phyloP scores from a whole-genome alignment of 2,888 invertebrate species.

The Muscina levida region DNA sequence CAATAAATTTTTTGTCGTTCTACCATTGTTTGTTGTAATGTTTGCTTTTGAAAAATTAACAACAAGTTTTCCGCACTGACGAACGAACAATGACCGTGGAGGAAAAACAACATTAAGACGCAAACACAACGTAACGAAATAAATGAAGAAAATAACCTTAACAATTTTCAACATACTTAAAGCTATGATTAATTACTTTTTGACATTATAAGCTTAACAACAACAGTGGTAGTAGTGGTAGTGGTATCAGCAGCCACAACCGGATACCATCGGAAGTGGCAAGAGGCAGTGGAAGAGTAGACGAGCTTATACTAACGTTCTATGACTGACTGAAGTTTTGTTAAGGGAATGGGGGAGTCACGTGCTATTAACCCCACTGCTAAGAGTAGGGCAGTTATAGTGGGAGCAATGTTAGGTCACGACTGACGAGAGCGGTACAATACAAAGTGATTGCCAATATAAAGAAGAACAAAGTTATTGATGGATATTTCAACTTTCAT shows the following conservation, averaged over 20 bases:
- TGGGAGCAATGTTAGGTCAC: too few species aligned
- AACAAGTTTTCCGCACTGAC: slow-evolving; percentile 32
- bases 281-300: too few species aligned
- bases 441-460: too few species aligned
- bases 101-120: slow-evolving; percentile 57
- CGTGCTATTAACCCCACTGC: too few species aligned
- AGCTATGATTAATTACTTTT: slow-evolving; percentile 66
- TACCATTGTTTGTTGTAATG: not conserved
- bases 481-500: too few species aligned
- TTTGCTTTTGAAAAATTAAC: slow-evolving; percentile 40
- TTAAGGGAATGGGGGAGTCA: too few species aligned
- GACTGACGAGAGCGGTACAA: too few species aligned
- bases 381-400: too few species aligned
- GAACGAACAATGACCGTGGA: slow-evolving; percentile 39
- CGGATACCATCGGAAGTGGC: slow-evolving; percentile 23
- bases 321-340: too few species aligned
- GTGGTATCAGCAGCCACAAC: not conserved
- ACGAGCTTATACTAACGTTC: slow-evolving; percentile 27
- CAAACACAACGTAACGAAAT: slow-evolving; percentile 16
- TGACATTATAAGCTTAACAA: slow-evolving; percentile 60
- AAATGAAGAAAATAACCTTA: slow-evolving; percentile 60
- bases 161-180: slow-evolving; percentile 66
- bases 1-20: slow-evolving; percentile 22
- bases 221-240: slow-evolving; percentile 20
- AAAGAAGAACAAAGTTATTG: too few species aligned